Evolutionary conservation across 35 echinoderm and acorn worm species (phyloP).

Genomic region (Acanthaster planci): DNA sequence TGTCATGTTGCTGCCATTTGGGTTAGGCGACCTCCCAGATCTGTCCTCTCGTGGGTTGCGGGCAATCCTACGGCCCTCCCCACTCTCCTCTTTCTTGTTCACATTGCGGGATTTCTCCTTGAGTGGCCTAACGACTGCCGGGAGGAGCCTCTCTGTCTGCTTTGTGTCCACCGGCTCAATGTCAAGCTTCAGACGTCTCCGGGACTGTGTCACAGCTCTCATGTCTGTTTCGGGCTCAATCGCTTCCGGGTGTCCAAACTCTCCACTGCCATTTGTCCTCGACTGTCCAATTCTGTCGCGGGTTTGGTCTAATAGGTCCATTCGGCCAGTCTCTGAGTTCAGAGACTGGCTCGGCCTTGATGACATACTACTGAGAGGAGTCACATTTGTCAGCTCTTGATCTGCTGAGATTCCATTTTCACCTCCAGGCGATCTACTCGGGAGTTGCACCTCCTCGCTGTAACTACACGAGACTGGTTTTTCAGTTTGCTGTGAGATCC

Average conservation of each 20-base stretch:
- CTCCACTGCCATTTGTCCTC: background rate
- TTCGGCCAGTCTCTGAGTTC: background rate
- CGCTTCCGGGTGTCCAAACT: background rate
- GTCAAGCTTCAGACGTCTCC: slow-evolving; percentile 59
- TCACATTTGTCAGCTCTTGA: slow-evolving; percentile 2
- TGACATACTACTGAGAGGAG: slow-evolving; percentile 7
- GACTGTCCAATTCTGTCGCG: background rate
- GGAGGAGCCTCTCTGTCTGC: slow-evolving; percentile 52
- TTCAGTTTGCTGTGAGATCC: slow-evolving; percentile 40
- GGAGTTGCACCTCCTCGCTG: background rate
- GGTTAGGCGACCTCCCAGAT: background rate
- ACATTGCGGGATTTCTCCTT: slow-evolving; percentile 67
- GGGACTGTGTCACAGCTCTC: background rate
- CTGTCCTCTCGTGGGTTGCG: slow-evolving; percentile 35
- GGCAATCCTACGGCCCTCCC: slow-evolving; percentile 36
- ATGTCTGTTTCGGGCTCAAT: background rate
- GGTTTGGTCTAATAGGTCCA: background rate
- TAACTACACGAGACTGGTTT: background rate
- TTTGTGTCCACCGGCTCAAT: slow-evolving; percentile 60
- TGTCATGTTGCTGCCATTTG: background rate
- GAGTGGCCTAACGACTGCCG: slow-evolving; percentile 57
- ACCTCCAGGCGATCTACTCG: background rate
- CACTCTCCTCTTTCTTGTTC: slow-evolving; percentile 70
- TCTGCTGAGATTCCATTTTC: background rate
- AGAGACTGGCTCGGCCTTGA: background rate